Conservation (phyloP, 2,797 vertebrate species). For the Capromys pilorides region DNA sequence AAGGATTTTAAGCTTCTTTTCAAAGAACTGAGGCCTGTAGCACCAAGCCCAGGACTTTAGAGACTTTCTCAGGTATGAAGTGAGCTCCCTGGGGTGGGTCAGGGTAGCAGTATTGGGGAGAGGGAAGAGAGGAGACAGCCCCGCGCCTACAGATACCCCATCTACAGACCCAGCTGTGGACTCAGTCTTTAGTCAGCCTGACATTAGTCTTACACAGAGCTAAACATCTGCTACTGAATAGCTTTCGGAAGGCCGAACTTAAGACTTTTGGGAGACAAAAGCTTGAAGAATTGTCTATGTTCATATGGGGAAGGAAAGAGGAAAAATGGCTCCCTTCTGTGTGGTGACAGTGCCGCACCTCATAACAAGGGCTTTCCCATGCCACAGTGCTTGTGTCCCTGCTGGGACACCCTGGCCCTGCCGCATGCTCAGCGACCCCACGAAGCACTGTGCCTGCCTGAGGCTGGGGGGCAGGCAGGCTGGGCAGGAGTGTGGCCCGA, state of each 20-base stretch:
- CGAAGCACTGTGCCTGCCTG: too few species aligned
- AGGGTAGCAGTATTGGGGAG: fast-evolving
- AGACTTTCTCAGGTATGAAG: neutral
- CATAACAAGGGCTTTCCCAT: neutral
- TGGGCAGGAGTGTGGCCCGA: neutral
- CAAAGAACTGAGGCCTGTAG: neutral
- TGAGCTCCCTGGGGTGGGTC: neutral
- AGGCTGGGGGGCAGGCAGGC: neutral
- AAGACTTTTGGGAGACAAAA: neutral
- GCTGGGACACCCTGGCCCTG: neutral
- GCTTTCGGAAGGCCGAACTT: slow-evolving; percentile 25
- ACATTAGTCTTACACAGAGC: neutral
- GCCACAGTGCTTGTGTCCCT: neutral
- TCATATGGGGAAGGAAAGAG: neutral
- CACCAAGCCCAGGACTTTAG: neutral
- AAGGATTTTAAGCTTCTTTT: neutral
- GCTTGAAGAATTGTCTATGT: neutral
- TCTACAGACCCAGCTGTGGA: neutral
- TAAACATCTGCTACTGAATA: neutral
- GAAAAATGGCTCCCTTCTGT: neutral
- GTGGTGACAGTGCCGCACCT: neutral
- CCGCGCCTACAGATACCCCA: neutral
- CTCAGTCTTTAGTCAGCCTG: neutral
- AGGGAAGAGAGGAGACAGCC: too few species aligned
- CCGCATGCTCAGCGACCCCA: neutral